A percentile compares a stretch with the other conserved stretches of the same genome.
Conservation (phyloP, 2,113 vertebrate genomes). For the Okapia johnstoni region DNA sequence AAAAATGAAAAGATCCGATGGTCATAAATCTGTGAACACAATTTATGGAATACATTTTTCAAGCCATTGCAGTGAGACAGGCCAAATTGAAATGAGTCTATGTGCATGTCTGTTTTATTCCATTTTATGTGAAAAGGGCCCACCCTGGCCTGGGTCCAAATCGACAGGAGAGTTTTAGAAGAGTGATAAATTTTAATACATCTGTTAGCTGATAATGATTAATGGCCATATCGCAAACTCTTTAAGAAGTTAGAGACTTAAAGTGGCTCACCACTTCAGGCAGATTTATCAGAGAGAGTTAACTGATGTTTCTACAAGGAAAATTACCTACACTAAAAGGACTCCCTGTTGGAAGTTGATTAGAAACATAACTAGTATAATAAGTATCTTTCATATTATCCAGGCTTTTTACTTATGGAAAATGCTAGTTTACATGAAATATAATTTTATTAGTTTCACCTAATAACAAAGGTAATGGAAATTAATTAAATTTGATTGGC, state of each 20-base stretch:
- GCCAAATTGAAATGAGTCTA: slow-evolving; percentile 34
- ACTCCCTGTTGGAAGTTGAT: background rate
- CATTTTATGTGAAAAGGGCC: slow-evolving; percentile 34
- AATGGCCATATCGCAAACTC: slow-evolving; percentile 45
- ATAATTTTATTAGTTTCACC: background rate
- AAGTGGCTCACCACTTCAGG: slow-evolving; percentile 30
- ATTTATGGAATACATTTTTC: slow-evolving; percentile 61
- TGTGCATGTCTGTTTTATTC: slow-evolving; percentile 38
- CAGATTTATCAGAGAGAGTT: slow-evolving; percentile 49
- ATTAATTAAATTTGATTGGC: background rate
- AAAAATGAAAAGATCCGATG: background rate
- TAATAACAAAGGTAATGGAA: background rate
- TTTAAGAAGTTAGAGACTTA: slow-evolving; percentile 55
- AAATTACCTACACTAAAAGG: slow-evolving; percentile 34
- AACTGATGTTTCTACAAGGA: slow-evolving; percentile 41
- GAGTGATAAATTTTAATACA: slow-evolving; percentile 56
- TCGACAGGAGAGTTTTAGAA: slow-evolving; percentile 25
- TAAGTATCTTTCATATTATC: background rate
- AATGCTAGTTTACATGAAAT: background rate
- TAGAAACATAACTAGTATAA: background rate
- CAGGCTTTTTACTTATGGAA: background rate
- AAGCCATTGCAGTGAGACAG: slow-evolving; percentile 42
- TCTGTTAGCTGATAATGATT: slow-evolving; percentile 42
- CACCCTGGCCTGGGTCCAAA: slow-evolving; percentile 31
- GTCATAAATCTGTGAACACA: slow-evolving; percentile 49